phyloP scores from a whole-genome alignment of 1,140 invertebrate genomes.

The Trachymyrmex cornetzi region DNA sequence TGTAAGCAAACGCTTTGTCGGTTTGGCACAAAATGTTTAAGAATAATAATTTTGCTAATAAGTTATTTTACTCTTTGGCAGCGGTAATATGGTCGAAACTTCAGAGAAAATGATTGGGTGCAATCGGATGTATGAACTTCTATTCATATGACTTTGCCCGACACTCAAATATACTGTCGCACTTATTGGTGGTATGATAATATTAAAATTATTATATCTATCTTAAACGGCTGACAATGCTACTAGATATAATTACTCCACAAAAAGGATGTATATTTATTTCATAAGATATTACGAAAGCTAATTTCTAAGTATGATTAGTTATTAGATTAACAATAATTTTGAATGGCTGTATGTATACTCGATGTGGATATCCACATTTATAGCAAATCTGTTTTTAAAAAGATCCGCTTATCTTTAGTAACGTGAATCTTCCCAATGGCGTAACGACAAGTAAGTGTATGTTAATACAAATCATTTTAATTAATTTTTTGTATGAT shows the following conservation, averaged over 20 bases:
- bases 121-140: slow-evolving; percentile 17
- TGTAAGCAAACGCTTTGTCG: slow-evolving; percentile 18
- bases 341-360: neutral
- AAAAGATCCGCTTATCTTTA: slow-evolving; percentile 51
- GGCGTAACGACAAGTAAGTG: slow-evolving; percentile 35
- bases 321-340: slow-evolving; percentile 34
- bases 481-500: slow-evolving; percentile 22
- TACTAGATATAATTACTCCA: neutral
- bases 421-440: slow-evolving; percentile 38
- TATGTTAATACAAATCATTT: slow-evolving; percentile 41
- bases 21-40: slow-evolving; percentile 4
- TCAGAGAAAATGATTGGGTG: slow-evolving; percentile 15
- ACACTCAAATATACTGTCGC: slow-evolving; percentile 15
- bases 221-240: neutral
- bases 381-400: slow-evolving; percentile 18
- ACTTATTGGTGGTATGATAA: slow-evolving; percentile 1
- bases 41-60: slow-evolving; percentile 15
- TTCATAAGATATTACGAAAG: neutral
- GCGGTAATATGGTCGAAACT: neutral
- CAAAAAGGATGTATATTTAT: slow-evolving; percentile 12
- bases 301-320: slow-evolving; percentile 36
- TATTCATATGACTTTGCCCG: slow-evolving; percentile 24
- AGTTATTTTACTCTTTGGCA: slow-evolving; percentile 4
- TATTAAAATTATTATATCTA: slow-evolving; percentile 40
- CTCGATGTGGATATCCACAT: slow-evolving; percentile 21